Percentiles rank a stretch among this genome's conserved stretches.
phyloP scores from a whole-genome alignment of 2,888 invertebrate species.

The Rhaphigaster nebulosa region DNA sequence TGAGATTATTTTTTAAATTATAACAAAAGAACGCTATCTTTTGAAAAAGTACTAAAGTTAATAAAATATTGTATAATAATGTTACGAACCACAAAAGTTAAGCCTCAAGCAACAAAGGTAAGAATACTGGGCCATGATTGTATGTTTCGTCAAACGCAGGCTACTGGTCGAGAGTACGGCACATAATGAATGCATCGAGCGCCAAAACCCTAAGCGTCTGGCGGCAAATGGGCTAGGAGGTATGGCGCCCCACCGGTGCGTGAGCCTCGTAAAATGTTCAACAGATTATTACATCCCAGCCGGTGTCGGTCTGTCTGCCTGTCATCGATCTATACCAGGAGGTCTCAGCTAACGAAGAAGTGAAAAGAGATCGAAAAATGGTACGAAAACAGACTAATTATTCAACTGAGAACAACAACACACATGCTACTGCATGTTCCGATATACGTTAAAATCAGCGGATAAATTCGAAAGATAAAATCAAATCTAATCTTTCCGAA shows the following conservation, averaged over 20 bases:
- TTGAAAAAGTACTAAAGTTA: too few relatives aligned
- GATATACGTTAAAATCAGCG: too few relatives aligned
- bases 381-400: not conserved
- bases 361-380: not conserved
- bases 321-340: not conserved
- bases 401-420: too few relatives aligned
- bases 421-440: too few relatives aligned
- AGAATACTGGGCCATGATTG: not conserved
- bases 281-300: slow-evolving; percentile 26
- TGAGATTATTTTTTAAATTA: too few relatives aligned
- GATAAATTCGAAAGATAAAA: too few relatives aligned
- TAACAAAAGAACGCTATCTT: too few relatives aligned
- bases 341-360: not conserved
- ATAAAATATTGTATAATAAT: too few relatives aligned
- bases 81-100: slow-evolving; percentile 13
- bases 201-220: not conserved
- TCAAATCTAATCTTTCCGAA: too few relatives aligned
- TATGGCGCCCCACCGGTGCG: slow-evolving; percentile 21
- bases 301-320: slow-evolving; percentile 45
- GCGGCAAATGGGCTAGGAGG: slow-evolving; percentile 26
- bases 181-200: slow-evolving; percentile 40
- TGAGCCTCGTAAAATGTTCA: slow-evolving; percentile 35
- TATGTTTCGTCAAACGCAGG: not conserved
- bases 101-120: slow-evolving; percentile 26
- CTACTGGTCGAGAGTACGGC: not conserved